Base-by-base conservation (phyloP, 2,113 vertebrate species). In the Colinus virginianus region DNA sequence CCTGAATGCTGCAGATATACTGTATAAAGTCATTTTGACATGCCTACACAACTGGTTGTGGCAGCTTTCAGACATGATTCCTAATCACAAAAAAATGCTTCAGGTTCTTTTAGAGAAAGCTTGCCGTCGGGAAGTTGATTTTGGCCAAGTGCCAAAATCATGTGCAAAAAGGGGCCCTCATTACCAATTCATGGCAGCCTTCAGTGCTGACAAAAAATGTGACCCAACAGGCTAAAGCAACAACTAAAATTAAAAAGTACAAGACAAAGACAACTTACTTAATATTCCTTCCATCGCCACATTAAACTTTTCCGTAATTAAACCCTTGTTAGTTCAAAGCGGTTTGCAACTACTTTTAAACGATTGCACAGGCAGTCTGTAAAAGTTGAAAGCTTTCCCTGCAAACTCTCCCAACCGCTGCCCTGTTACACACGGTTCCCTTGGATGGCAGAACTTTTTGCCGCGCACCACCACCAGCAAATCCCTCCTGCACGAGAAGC, bases 101-200 rank as follows among this genome's bases (percentile, higher is more conserved):
- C 97, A 97, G 96, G 97, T 98, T 97, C 98, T 98, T 97, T 98
- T 98, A 98, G 97, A 97, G 97, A 98, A 97, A 97, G 97, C 97
- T 97, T 96, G 96, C 97, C 89, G 96, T 97, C 97, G 98, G 98
- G 97, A 98, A 97, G 98, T 98, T 98, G 98, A 98, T 98, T 97
- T 98, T 98, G 98, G 98, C 98, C 95, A 96, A 93, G 61, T 94
- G 98, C 98, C 98, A 98, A 97, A 97, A 97, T 97, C 97, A 98
- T 98, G 97, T 98, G 98, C 97, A n/a, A 98, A 97, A 98, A 95
- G 97, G 97, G 97, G 97, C 96, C 96, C 97, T 98, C 98, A 98
- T 97, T 98, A 98, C 97, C 96, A 97, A 98, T 98, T 98, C 98
- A 98, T 98, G 97, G 97, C 97, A 98, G 98, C 97, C 97, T 98